Evolutionary conservation across 2,113 vertebrate genomes (phyloP).

Genomic region (Gopherus flavomarginatus): DNA sequence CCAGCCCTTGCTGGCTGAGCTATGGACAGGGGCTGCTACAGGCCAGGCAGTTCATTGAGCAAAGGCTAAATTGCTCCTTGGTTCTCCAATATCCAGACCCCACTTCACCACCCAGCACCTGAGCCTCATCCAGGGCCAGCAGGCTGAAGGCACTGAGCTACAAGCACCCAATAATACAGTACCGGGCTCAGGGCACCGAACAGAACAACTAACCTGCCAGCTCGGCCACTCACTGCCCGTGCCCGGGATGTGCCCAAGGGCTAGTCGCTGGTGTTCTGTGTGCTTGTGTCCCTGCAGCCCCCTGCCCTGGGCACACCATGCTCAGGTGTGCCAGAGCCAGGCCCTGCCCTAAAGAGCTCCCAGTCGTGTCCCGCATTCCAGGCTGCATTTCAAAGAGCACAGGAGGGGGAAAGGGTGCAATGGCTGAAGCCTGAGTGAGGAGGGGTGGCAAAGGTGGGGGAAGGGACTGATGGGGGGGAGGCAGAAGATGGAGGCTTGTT

Average conservation of each 20-base stretch:
- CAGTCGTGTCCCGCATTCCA: background rate
- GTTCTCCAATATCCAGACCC: background rate
- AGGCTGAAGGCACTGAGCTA: background rate
- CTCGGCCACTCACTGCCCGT: too few species aligned
- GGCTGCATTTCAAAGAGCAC: background rate
- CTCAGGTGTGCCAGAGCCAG: background rate
- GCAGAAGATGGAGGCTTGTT: background rate
- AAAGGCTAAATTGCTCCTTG: too few species aligned
- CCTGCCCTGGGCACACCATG: background rate
- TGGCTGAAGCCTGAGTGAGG: slow-evolving; percentile 13
- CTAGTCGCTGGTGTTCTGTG: background rate
- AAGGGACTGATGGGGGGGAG: background rate
- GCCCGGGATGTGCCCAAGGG: too few species aligned
- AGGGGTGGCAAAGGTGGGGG: slow-evolving; percentile 15
- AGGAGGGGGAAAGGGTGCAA: background rate
- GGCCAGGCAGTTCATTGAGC: background rate
- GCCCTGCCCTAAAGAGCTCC: background rate
- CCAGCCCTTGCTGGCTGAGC: background rate
- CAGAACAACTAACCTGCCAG: background rate
- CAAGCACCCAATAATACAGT: background rate
- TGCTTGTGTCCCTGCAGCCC: background rate
- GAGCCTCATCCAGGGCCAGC: too few species aligned
- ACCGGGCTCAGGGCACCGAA: background rate
- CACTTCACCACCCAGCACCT: too few species aligned
- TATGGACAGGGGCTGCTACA: background rate